phyloP scores from a whole-genome alignment of 2,797 vertebrate species.

The Apodemus agrarius region DNA sequence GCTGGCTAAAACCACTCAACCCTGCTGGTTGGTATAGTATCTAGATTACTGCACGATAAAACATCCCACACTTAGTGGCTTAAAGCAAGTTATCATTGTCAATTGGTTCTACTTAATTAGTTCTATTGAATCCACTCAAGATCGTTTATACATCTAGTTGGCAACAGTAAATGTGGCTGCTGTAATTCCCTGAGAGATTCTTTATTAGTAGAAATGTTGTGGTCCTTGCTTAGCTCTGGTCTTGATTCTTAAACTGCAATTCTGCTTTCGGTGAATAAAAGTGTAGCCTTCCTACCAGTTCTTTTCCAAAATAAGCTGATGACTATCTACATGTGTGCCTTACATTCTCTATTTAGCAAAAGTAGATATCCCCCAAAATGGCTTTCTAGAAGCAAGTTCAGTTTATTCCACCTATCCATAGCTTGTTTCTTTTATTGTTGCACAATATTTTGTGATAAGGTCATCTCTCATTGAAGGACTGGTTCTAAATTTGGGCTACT shows the following conservation, averaged over 20 bases:
- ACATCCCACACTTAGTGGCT: constrained; percentile 45
- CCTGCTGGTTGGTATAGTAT: constrained; percentile 42
- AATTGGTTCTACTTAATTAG: constrained; percentile 45
- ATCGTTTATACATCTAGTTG: constrained; percentile 33
- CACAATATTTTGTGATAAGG: not conserved
- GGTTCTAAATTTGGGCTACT: constrained; percentile 13
- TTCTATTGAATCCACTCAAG: constrained; percentile 32
- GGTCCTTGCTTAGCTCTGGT: not conserved
- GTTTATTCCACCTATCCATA: not conserved
- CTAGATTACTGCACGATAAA: constrained; percentile 39
- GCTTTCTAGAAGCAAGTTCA: not conserved
- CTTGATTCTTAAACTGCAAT: constrained; percentile 51
- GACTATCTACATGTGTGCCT: constrained; percentile 1
- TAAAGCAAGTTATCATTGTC: constrained; percentile 51
- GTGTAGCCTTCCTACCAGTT: constrained; percentile 16
- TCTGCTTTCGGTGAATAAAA: not conserved
- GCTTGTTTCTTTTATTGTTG: not conserved
- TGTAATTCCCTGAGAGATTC: constrained; percentile 36
- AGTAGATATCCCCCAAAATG: not conserved
- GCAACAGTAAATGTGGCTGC: not conserved
- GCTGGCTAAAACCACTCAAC: constrained; percentile 40
- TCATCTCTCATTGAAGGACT: not conserved
- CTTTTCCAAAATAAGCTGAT: constrained; percentile 37
- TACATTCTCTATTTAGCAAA: constrained; percentile 38
- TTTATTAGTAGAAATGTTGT: constrained; percentile 38